Evolutionary conservation across 2,888 invertebrate genomes (phyloP).

Genomic region (Ophion obscuratus): DNA sequence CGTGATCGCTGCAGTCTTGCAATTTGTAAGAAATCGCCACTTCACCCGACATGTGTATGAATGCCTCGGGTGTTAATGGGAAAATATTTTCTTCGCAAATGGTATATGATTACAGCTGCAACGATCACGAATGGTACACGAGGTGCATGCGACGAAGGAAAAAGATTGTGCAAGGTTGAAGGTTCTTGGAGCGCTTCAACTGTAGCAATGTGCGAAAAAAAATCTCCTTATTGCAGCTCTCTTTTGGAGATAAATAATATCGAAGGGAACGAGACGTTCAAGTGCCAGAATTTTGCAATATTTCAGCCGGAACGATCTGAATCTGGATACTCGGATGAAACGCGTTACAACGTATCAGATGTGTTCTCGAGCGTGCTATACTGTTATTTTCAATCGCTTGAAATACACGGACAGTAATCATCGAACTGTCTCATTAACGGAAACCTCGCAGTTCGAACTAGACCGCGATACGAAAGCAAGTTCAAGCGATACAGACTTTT

Average conservation of each 20-base stretch:
- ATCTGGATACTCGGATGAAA: background rate
- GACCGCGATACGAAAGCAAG: slow-evolving; percentile 68
- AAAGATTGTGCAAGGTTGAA: slow-evolving; percentile 51
- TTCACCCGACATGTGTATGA: background rate
- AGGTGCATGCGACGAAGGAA: slow-evolving; percentile 16
- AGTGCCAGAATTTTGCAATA: background rate
- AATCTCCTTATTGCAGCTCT: background rate
- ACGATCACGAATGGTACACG: slow-evolving; percentile 5
- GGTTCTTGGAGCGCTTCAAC: slow-evolving; percentile 18
- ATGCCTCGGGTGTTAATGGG: slow-evolving; percentile 5
- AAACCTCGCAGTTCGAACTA: slow-evolving; percentile 55
- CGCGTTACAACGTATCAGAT: slow-evolving; percentile 70
- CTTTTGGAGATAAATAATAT: background rate
- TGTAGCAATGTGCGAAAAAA: background rate
- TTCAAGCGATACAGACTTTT: slow-evolving; percentile 71
- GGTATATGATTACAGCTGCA: slow-evolving; percentile 38
- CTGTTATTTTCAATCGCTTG: slow-evolving; percentile 69
- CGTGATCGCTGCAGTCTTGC: slow-evolving; percentile 60
- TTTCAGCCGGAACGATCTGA: background rate
- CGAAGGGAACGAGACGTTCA: background rate
- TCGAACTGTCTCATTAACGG: slow-evolving; percentile 55
- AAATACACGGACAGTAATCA: slow-evolving; percentile 46
- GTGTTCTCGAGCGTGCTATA: slow-evolving; percentile 76
- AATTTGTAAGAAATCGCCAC: slow-evolving; percentile 53
- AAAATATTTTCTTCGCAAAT: slow-evolving; percentile 58